These are phyloP conservation scores for Lepidurus arcticus DNA, from an alignment of 1,140 invertebrate genomes.

Conservation along the genomic window DNA sequence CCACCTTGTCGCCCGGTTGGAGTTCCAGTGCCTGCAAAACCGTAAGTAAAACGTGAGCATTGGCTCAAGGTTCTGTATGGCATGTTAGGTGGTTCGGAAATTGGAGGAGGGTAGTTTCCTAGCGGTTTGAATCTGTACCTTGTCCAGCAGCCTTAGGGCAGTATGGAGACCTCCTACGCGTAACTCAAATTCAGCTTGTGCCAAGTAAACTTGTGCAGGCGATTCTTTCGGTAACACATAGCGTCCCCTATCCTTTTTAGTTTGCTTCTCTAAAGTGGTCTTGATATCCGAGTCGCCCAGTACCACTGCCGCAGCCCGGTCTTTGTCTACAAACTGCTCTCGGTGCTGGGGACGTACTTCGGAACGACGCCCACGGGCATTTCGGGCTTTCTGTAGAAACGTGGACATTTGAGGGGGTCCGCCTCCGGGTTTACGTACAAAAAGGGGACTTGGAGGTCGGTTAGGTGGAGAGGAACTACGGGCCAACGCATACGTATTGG, in stretches of 20 bases:
- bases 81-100: no score
- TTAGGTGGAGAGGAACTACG: background rate
- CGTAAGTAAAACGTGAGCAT: background rate
- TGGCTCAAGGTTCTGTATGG: no score
- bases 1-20: conserved; percentile 74
- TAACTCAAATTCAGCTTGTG: conserved; percentile 35
- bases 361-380: background rate
- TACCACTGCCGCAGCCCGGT: conserved; percentile 78
- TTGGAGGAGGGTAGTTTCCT: background rate
- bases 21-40: conserved; percentile 74
- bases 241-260: conserved; percentile 33
- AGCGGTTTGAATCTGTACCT: conserved; percentile 26
- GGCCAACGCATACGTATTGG: background rate
- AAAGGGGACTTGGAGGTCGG: background rate
- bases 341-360: conserved; percentile 16
- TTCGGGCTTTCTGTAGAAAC: background rate
- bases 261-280: conserved; percentile 37
- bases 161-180: conserved; percentile 32
- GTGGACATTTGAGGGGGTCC: background rate
- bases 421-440: background rate
- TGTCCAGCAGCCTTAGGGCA: conserved; percentile 30
- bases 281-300: conserved; percentile 77
- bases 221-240: conserved; percentile 35
- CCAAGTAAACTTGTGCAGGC: conserved; percentile 33
- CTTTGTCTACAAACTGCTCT: conserved; percentile 82